Conservation (phyloP, 2,113 vertebrate species). For the Chlamydotis undulata region DNA sequence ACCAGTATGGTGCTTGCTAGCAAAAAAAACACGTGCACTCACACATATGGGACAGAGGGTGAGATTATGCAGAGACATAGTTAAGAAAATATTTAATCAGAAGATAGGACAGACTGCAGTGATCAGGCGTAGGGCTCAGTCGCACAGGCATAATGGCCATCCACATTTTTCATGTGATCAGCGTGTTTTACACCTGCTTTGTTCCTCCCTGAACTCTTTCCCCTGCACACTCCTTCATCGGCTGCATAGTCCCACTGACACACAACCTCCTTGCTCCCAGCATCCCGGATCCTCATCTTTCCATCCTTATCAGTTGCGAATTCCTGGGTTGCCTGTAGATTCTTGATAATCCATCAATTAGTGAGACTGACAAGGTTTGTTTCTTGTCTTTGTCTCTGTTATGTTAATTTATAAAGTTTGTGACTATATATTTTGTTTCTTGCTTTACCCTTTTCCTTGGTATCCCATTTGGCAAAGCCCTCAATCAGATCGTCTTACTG, state of each 20-base stretch:
- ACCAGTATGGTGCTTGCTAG: rapidly evolving
- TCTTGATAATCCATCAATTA: neutral
- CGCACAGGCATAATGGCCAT: neutral
- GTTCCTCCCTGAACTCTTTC: neutral
- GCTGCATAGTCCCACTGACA: neutral
- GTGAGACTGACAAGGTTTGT: neutral
- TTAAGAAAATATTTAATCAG: neutral
- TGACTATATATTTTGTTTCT: neutral
- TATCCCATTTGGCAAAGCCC: neutral
- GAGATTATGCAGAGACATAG: neutral
- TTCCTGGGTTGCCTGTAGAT: neutral
- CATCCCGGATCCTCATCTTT: neutral
- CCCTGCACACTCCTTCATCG: neutral
- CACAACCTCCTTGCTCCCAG: rapidly evolving
- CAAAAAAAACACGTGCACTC: neutral
- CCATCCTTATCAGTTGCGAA: neutral
- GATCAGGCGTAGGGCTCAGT: rapidly evolving
- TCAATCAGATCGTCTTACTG: neutral
- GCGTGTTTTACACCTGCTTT: rapidly evolving
- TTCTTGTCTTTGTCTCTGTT: neutral
- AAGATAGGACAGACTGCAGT: neutral
- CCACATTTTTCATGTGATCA: neutral
- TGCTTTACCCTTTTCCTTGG: neutral
- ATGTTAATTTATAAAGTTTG: neutral
- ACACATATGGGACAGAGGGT: neutral